A percentile compares a stretch with the other conserved stretches of the same genome.
Evolutionary conservation across 2,888 invertebrate genomes (phyloP).

Genomic region (Nymphalis c-album): DNA sequence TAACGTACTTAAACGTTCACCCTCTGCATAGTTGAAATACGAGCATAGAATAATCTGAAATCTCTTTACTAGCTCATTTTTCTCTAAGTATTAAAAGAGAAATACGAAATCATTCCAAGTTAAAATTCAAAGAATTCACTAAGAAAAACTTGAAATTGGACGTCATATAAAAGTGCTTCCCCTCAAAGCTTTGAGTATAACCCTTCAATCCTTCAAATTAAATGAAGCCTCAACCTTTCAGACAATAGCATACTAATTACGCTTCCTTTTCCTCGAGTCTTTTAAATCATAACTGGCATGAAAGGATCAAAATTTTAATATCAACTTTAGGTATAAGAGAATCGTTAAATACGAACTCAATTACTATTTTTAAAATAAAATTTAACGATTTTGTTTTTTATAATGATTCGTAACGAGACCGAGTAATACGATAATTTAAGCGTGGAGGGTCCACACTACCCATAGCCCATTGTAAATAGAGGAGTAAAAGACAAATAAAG

Average conservation of each 20-base stretch:
- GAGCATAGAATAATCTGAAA: background rate
- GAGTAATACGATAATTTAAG: too few relatives aligned
- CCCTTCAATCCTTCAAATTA: conserved; percentile 30
- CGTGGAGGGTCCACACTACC: too few relatives aligned
- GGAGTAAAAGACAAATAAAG: too few relatives aligned
- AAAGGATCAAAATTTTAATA: conserved; percentile 18
- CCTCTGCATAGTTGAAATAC: background rate
- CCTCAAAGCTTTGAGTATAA: conserved; percentile 27
- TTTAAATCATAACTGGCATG: conserved; percentile 12
- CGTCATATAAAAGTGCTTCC: conserved; percentile 19
- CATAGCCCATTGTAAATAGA: too few relatives aligned
- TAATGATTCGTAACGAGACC: too few relatives aligned
- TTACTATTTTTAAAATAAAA: too few relatives aligned
- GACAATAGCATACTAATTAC: conserved; percentile 28
- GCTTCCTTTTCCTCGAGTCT: conserved; percentile 16
- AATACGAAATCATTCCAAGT: conserved; percentile 8
- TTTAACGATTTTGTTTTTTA: too few relatives aligned
- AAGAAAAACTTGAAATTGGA: conserved; percentile 24
- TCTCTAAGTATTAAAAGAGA: conserved; percentile 3
- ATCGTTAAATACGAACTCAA: too few relatives aligned
- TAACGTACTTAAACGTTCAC: too few relatives aligned
- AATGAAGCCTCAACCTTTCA: conserved; percentile 23
- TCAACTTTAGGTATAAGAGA: background rate
- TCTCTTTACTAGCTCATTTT: too few relatives aligned
- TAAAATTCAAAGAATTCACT: conserved; percentile 13